Conservation (phyloP, 2,797 vertebrate genomes). For the Syndactyla subalaris region DNA sequence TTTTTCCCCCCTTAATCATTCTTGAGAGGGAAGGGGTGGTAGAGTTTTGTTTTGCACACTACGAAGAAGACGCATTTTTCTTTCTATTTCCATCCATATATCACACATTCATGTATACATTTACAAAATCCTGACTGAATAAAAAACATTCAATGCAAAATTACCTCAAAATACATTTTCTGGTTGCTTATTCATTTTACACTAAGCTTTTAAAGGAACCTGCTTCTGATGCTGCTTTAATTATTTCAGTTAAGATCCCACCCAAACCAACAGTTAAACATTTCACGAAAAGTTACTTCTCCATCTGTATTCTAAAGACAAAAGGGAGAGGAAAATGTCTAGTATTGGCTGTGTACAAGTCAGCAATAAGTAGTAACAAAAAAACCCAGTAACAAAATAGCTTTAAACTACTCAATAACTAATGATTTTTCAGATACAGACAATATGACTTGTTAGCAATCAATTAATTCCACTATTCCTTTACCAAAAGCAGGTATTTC, state of each 20-base stretch:
- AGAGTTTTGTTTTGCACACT: not conserved
- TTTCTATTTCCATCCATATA: not conserved
- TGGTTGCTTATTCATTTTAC: slow-evolving; percentile 3
- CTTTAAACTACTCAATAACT: not conserved
- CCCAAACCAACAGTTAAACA: not conserved
- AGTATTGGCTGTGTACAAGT: not conserved
- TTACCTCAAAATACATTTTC: not conserved
- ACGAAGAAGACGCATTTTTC: not conserved
- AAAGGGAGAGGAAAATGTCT: not conserved
- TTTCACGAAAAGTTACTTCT: not conserved
- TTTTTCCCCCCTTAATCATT: not conserved
- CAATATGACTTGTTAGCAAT: not conserved
- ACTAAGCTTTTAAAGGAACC: not conserved
- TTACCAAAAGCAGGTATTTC: not conserved
- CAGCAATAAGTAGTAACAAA: not conserved
- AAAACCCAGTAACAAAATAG: not conserved
- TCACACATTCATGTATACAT: not conserved
- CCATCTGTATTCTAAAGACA: not conserved
- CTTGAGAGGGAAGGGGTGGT: not conserved
- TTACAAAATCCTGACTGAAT: not conserved
- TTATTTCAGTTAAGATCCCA: not conserved
- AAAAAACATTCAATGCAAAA: not conserved
- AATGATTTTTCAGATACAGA: not conserved
- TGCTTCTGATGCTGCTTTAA: not conserved
- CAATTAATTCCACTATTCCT: not conserved